These are phyloP conservation scores for Pungitius pungitius DNA, from an alignment of 2,113 vertebrate species.

Conservation along the genomic window DNA sequence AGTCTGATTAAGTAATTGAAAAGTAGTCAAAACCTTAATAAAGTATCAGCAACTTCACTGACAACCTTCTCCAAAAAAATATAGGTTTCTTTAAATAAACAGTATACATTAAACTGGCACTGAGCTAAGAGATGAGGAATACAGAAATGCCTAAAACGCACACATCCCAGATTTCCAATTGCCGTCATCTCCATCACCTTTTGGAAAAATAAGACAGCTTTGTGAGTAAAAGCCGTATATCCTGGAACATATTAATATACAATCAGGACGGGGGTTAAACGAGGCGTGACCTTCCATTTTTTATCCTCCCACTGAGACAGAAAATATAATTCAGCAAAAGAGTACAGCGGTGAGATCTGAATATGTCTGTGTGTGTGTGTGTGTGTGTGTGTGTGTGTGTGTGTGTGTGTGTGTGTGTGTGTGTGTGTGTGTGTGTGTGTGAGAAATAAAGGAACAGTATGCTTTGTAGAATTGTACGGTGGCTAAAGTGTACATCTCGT, in stretches of 20 bases:
- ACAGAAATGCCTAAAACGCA: not conserved
- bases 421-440: not conserved
- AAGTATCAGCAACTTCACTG: not conserved
- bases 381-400: not conserved
- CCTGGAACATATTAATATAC: constrained; percentile 8
- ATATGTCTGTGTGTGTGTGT: no score
- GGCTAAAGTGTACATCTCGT: constrained; percentile 24
- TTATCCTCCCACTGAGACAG: constrained; percentile 21
- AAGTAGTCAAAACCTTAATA: not conserved
- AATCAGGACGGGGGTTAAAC: constrained; percentile 31
- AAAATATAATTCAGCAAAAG: constrained; percentile 19
- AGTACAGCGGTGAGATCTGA: constrained; percentile 11
- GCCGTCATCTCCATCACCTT: constrained; percentile 16
- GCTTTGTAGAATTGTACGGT: not conserved
- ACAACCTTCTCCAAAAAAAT: not conserved
- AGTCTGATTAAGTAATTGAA: not conserved
- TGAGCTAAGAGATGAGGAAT: not conserved
- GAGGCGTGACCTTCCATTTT: constrained; percentile 38
- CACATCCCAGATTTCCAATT: not conserved
- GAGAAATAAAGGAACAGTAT: not conserved
- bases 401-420: not conserved
- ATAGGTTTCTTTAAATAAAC: not conserved
- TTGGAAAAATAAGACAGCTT: not conserved
- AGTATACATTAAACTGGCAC: not conserved
- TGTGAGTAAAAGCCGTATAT: constrained; percentile 10